Conservation (phyloP, 2,888 invertebrate species). For the Vannuccia rotundouncinata region DNA sequence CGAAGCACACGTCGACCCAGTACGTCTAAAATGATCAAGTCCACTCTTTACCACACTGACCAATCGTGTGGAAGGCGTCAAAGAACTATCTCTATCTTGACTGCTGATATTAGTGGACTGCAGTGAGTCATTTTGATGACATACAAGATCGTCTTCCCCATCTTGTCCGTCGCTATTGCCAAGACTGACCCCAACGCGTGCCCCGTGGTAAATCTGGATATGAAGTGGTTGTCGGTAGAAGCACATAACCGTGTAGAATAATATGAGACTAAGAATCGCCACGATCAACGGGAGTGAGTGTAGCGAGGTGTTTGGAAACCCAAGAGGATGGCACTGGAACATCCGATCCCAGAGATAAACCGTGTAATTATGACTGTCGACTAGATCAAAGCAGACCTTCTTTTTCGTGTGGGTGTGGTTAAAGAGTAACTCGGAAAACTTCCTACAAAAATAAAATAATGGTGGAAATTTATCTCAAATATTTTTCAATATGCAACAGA, state of each 20-base stretch:
- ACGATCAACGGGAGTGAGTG: neutral
- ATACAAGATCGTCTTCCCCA: neutral
- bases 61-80: neutral
- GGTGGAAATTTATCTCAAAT: neutral
- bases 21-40: too few species aligned
- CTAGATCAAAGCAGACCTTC: neutral
- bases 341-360: neutral
- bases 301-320: neutral
- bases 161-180: neutral
- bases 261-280: neutral
- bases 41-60: too few species aligned
- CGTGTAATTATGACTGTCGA: neutral
- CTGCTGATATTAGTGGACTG: too few species aligned
- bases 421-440: neutral
- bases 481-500: too few species aligned
- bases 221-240: neutral
- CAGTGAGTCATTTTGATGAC: too few species aligned
- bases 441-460: neutral
- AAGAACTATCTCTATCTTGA: too few species aligned
- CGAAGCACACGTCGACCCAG: too few species aligned
- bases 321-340: neutral
- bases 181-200: neutral
- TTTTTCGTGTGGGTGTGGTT: neutral
- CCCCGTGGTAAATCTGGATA: neutral
- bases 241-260: neutral